Conservation (phyloP, 2,888 invertebrate genomes). For the Empis stercorea region DNA sequence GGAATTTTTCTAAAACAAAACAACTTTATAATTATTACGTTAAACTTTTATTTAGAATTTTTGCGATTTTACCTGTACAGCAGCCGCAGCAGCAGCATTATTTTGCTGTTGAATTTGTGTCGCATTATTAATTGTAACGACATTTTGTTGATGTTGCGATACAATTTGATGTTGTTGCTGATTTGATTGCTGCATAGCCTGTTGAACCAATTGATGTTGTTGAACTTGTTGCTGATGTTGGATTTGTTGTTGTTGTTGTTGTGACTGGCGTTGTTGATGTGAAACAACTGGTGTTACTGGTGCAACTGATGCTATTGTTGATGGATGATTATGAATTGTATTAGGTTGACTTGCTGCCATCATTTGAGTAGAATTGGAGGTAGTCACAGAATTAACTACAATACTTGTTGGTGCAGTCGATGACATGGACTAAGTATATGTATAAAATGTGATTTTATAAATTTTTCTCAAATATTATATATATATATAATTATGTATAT, state of each 20-base stretch:
- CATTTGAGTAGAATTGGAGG: constrained; percentile 27
- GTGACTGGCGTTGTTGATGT: constrained; percentile 18
- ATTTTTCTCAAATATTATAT: no score
- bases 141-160: constrained; percentile 13
- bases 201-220: constrained; percentile 20
- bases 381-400: constrained; percentile 34
- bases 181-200: constrained; percentile 26
- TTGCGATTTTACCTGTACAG: constrained; percentile 21
- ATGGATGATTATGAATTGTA: constrained; percentile 20
- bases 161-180: constrained; percentile 15
- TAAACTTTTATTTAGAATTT: no score
- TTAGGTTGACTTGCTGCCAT: constrained; percentile 25
- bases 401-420: constrained; percentile 31
- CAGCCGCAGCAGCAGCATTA: constrained; percentile 4
- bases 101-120: constrained; percentile 8
- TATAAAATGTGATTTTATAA: not conserved
- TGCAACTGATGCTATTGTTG: constrained; percentile 21
- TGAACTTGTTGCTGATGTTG: constrained; percentile 23
- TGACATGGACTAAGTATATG: constrained; percentile 18
- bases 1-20: constrained; percentile 28
- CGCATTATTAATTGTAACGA: constrained; percentile 7
- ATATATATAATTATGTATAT: not conserved
- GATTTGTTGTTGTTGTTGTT: constrained; percentile 13
- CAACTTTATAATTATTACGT: not conserved
- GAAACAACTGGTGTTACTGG: constrained; percentile 19